Conservation (phyloP, 2,888 invertebrate genomes). For the Eupithecia insigniata region DNA sequence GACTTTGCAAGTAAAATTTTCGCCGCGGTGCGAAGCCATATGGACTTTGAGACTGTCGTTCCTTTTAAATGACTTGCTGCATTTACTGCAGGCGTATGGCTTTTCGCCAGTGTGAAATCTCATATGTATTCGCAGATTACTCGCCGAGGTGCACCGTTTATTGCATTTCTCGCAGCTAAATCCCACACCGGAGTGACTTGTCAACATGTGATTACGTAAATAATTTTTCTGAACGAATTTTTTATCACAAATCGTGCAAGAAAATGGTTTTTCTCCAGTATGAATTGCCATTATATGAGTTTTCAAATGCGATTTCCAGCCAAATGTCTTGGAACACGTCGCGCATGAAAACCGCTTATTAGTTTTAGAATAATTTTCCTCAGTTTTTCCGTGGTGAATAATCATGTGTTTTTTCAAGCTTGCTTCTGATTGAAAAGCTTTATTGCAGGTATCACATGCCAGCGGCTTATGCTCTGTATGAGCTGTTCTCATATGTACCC, state of each 20-base stretch:
- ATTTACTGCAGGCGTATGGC: slow-evolving; percentile 12
- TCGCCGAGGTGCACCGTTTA: slow-evolving; percentile 11
- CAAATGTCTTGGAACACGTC: slow-evolving; percentile 22
- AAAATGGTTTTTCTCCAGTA: slow-evolving; percentile 53
- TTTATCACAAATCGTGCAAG: slow-evolving; percentile 51
- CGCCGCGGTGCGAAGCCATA: slow-evolving; percentile 8
- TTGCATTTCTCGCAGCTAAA: slow-evolving; percentile 18
- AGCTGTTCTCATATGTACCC: slow-evolving; percentile 5
- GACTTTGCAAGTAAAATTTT: slow-evolving; percentile 16
- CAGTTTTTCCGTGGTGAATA: slow-evolving; percentile 12
- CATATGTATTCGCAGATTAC: slow-evolving; percentile 12
- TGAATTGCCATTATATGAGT: slow-evolving; percentile 44
- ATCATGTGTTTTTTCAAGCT: slow-evolving; percentile 22
- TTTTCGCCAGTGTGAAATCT: slow-evolving; percentile 19
- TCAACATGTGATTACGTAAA: slow-evolving; percentile 19
- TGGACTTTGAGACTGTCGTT: slow-evolving; percentile 15
- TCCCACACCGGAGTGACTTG: slow-evolving; percentile 3
- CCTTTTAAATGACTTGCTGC: slow-evolving; percentile 10
- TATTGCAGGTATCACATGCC: slow-evolving; percentile 5
- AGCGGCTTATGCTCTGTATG: slow-evolving; percentile 2
- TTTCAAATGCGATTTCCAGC: slow-evolving; percentile 34
- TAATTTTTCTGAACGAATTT: slow-evolving; percentile 23
- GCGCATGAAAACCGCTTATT: slow-evolving; percentile 23
- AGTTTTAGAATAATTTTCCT: neutral
- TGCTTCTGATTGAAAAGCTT: slow-evolving; percentile 10